A percentile compares a stretch with the other conserved stretches of the same genome.
Evolutionary conservation across 2,888 invertebrate genomes (phyloP).

Genomic region (Andrena bicolor): DNA sequence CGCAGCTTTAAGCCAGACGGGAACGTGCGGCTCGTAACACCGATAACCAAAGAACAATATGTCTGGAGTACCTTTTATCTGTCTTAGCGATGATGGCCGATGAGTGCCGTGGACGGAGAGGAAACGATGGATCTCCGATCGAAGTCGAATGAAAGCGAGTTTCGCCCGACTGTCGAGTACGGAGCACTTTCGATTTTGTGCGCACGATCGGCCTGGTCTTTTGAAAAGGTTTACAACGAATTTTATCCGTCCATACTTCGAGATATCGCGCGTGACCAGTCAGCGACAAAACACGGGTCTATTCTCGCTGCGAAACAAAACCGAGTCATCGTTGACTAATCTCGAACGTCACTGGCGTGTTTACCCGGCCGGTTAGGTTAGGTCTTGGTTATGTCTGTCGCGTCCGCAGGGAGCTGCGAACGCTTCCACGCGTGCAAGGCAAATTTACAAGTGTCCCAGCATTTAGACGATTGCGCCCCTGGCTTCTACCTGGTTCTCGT

Average conservation of each 20-base stretch:
- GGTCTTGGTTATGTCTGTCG: background rate
- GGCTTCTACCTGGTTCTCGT: no score
- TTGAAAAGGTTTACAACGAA: slow-evolving; percentile 19
- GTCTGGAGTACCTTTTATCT: slow-evolving; percentile 27
- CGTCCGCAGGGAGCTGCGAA: background rate
- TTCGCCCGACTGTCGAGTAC: no score
- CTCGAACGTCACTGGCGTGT: slow-evolving; percentile 33
- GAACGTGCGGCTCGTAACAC: background rate
- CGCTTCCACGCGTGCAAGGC: slow-evolving; percentile 5
- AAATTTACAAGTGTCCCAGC: background rate
- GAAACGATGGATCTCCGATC: slow-evolving; percentile 5
- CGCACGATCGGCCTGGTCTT: no score
- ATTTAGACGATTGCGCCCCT: no score
- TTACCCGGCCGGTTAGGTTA: slow-evolving; percentile 32
- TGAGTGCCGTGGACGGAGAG: background rate
- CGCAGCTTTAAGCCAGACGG: background rate
- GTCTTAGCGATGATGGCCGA: slow-evolving; percentile 8
- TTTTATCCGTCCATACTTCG: slow-evolving; percentile 32
- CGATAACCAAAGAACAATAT: slow-evolving; percentile 27
- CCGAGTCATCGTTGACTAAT: slow-evolving; percentile 39
- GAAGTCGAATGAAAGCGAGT: background rate
- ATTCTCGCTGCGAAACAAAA: slow-evolving; percentile 16
- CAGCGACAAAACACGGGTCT: slow-evolving; percentile 39
- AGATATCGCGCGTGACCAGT: background rate
- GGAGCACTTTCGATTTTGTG: slow-evolving; percentile 2